Base-by-base conservation (phyloP, 2,113 vertebrate genomes). In the Turdus rufiventris region DNA sequence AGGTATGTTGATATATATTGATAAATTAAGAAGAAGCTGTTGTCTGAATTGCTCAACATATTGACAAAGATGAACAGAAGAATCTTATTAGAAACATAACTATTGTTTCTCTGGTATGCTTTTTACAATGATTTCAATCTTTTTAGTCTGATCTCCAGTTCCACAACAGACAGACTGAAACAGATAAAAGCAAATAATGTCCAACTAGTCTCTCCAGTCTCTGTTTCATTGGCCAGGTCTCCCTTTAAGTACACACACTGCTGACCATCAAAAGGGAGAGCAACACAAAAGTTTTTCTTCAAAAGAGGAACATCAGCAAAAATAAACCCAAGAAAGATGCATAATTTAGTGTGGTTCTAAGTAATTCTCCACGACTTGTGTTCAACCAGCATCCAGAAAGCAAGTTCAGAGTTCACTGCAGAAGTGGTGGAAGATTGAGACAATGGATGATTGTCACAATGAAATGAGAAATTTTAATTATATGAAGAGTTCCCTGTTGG, bases 1-100 rank as follows among this genome's bases (percentile, higher is more conserved):
- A 77, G 98, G 98, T 98, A 94, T 76, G 97, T 91, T 88, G 24
- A 43, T 40, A 47, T 6, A 20, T 18, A 10, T 6, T 85, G 40
- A 14, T 50, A 43, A 62, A 34, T 51, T 17, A 67, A 58, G 21
- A 33, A 51, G 68, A 62, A 82, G 5, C 9, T 71, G 2, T n/a
- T 71, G 16, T 9, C 26, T 47, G 29, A 72, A 40, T 50, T 0
- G 0, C 10, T 72, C 0, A 8, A 20, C 19, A 9, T 4, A 43
- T 17, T 26, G 26, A 36, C 29, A 56, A 66, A 7, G 21, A 57
- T 36, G 18, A 84, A n/a, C 7, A 86, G 16, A 43, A 85, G 4
- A 50, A 40, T n/a, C 36, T 45, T 45, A 40, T 25, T 57, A 42
- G 33, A 67, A 62, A 74, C 11, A 40, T 13, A 57, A 28, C 2